These are phyloP conservation scores for Plutella xylostella DNA, from an alignment of 2,888 invertebrate species.

Conservation along the genomic window DNA sequence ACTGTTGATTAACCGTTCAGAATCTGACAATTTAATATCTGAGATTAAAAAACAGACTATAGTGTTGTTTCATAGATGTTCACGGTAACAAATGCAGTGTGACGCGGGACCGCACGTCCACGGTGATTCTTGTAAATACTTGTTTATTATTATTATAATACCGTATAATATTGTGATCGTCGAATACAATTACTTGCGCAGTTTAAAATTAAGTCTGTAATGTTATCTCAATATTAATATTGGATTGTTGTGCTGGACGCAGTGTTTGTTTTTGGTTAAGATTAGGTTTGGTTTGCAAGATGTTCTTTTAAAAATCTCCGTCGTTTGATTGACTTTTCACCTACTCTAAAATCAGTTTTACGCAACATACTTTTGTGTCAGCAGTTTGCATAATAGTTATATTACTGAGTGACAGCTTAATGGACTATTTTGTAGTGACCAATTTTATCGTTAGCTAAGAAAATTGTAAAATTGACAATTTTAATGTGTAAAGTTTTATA, in stretches of 20 bases:
- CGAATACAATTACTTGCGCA: neutral
- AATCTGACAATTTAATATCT: too few species aligned
- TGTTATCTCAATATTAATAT: neutral
- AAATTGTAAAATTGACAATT: slow-evolving; percentile 67
- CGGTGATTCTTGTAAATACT: slow-evolving; percentile 5
- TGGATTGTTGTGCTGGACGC: slow-evolving; percentile 5
- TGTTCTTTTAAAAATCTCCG: neutral
- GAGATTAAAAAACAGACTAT: too few species aligned
- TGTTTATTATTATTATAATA: too few species aligned
- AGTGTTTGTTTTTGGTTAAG: neutral
- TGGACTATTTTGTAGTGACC: slow-evolving; percentile 69
- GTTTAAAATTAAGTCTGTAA: too few species aligned
- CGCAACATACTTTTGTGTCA: slow-evolving; percentile 40
- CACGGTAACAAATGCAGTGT: too few species aligned
- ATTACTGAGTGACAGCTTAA: slow-evolving; percentile 57
- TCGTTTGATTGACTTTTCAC: neutral
- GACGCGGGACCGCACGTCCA: too few species aligned
- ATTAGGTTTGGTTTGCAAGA: neutral
- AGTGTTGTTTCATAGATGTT: too few species aligned
- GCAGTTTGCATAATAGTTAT: slow-evolving; percentile 48
- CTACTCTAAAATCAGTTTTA: slow-evolving; percentile 22
- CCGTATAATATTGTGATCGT: slow-evolving; percentile 1
- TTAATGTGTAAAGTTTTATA: slow-evolving; percentile 67
- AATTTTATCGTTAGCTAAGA: slow-evolving; percentile 62
- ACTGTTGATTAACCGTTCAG: too few species aligned